These are phyloP conservation scores for Ormia ochracea DNA, from an alignment of 2,888 invertebrate genomes.

Conservation along the genomic window DNA sequence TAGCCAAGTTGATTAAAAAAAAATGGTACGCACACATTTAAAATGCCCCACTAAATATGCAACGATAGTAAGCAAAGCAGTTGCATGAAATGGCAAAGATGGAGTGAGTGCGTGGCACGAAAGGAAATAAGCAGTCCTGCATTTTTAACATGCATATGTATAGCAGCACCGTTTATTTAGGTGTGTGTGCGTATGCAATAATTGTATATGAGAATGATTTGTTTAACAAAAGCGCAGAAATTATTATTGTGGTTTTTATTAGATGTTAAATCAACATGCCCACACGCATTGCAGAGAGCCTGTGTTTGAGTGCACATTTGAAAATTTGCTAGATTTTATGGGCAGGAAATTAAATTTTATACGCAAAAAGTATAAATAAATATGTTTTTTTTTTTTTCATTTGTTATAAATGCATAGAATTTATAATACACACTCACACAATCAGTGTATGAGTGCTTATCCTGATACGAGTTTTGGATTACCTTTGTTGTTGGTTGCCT, in stretches of 20 bases:
- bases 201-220: slow-evolving; percentile 25
- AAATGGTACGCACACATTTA: slow-evolving; percentile 29
- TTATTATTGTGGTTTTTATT: slow-evolving; percentile 60
- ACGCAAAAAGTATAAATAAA: slow-evolving; percentile 69
- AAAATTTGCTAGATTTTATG: slow-evolving; percentile 63
- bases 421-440: not conserved
- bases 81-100: not conserved
- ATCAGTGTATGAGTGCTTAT: not conserved
- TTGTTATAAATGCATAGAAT: slow-evolving; percentile 36
- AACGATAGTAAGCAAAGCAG: slow-evolving; percentile 40
- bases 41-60: slow-evolving; percentile 51
- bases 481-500: not conserved
- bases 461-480: slow-evolving; percentile 1
- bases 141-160: slow-evolving; percentile 32
- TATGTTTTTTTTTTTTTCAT: slow-evolving; percentile 45
- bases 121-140: slow-evolving; percentile 32
- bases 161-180: not conserved
- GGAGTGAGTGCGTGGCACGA: not conserved
- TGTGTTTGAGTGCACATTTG: not conserved
- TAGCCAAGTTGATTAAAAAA: not conserved
- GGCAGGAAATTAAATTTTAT: slow-evolving; percentile 71
- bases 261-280: slow-evolving; percentile 32
- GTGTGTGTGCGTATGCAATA: not conserved
- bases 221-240: slow-evolving; percentile 51
- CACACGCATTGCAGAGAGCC: not conserved